A percentile compares a stretch with the other conserved stretches of the same genome.
phyloP scores from a whole-genome alignment of 2,797 vertebrate species.

The Smutsia temminckii region DNA sequence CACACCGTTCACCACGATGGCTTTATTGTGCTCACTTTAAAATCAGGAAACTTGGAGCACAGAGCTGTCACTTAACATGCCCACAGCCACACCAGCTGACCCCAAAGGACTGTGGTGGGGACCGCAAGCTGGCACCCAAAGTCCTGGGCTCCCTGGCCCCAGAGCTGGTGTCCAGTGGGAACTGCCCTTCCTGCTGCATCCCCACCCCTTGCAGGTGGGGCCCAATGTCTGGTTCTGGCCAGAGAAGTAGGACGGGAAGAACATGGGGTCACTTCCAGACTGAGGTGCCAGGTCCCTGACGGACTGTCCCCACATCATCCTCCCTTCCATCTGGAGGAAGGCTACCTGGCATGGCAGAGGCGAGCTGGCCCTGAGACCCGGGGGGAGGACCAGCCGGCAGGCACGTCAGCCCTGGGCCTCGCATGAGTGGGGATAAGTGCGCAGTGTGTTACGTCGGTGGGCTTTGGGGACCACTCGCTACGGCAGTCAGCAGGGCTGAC shows the following conservation, averaged over 20 bases:
- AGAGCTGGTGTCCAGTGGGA: accelerated
- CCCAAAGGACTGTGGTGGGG: background rate
- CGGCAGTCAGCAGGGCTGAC: background rate
- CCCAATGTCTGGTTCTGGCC: background rate
- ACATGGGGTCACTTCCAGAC: background rate
- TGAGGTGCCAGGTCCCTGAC: background rate
- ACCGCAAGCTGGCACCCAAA: background rate
- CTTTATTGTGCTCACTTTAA: background rate
- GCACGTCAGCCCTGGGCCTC: accelerated
- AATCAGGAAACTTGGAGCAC: background rate
- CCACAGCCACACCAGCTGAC: background rate
- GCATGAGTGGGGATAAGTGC: accelerated
- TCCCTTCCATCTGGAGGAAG: background rate
- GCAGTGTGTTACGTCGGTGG: accelerated
- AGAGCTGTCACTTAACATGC: background rate
- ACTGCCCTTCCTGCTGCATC: background rate
- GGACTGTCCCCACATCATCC: background rate
- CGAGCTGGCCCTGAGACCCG: background rate
- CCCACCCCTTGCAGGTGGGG: accelerated
- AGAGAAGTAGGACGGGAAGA: background rate
- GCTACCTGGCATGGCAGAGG: background rate
- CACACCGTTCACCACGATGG: accelerated
- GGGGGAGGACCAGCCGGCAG: background rate
- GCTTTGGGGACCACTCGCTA: background rate
- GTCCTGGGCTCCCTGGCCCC: no score